phyloP scores from a whole-genome alignment of 2,888 invertebrate genomes.

The Brachynemurus nebulosus region DNA sequence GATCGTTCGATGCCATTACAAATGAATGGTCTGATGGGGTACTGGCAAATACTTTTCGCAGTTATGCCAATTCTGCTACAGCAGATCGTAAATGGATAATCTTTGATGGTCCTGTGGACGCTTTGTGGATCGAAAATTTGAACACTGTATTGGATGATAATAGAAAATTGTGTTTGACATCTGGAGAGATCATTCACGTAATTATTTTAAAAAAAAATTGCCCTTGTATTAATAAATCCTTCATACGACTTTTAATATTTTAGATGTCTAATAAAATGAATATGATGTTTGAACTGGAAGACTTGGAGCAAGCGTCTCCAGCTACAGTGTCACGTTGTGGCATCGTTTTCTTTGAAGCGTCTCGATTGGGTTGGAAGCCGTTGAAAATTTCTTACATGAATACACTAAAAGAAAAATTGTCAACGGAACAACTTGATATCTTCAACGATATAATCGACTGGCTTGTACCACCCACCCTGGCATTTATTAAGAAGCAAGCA shows the following conservation, averaged over 20 bases:
- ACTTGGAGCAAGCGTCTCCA: constrained; percentile 89
- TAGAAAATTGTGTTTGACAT: constrained; percentile 91
- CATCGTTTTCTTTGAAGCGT: constrained; percentile 90
- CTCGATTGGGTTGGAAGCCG: constrained; percentile 75
- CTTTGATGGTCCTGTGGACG: constrained; percentile 93
- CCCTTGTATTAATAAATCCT: not conserved
- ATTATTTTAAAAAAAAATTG: constrained; percentile 1
- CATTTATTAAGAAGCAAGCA: constrained; percentile 49
- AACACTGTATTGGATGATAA: constrained; percentile 89
- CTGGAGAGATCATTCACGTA: constrained; percentile 84
- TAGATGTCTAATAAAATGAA: constrained; percentile 88
- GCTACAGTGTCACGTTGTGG: constrained; percentile 90
- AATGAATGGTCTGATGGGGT: constrained; percentile 92
- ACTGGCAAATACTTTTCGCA: constrained; percentile 79
- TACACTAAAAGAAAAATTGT: constrained; percentile 42
- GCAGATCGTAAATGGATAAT: constrained; percentile 84
- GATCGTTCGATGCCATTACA: constrained; percentile 80
- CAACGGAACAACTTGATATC: constrained; percentile 67
- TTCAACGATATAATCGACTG: constrained; percentile 75
- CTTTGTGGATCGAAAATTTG: constrained; percentile 96
- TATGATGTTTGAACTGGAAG: constrained; percentile 86
- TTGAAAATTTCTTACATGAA: constrained; percentile 64
- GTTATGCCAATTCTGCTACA: constrained; percentile 62
- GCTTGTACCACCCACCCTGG: constrained; percentile 68
- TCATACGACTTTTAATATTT: constrained; percentile 13